A percentile compares a stretch with the other conserved stretches of the same genome.
These are phyloP conservation scores for Rhabdomys pumilio DNA, from an alignment of 2,797 vertebrate species.

Conservation along the genomic window DNA sequence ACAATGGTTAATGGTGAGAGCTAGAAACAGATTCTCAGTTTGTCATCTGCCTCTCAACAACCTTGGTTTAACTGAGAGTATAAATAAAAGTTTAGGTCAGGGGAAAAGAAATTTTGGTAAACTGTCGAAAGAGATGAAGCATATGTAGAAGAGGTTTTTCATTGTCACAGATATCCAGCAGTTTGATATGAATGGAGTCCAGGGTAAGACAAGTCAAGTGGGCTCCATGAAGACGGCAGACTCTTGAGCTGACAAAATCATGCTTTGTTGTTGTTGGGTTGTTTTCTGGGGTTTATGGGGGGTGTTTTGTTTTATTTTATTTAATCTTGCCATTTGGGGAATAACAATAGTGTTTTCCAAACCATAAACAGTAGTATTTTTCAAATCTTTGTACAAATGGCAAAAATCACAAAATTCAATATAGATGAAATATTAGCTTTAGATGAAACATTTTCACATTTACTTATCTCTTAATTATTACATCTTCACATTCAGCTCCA, in stretches of 20 bases:
- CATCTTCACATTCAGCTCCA: not conserved
- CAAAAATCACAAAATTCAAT: not conserved
- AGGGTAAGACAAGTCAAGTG: not conserved
- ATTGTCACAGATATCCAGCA: not conserved
- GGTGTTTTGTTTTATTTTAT: not conserved
- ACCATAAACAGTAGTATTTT: conserved; percentile 11
- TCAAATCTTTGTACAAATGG: conserved; percentile 23
- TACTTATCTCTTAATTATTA: conserved; percentile 48
- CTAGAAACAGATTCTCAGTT: not conserved
- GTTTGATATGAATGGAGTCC: not conserved
- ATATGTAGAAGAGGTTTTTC: not conserved
- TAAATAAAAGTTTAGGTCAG: not conserved
- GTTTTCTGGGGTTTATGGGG: not conserved
- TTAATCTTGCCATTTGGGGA: not conserved
- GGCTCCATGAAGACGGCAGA: not conserved
- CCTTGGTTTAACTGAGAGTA: not conserved
- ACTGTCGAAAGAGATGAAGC: not conserved
- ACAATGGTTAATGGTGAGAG: not conserved
- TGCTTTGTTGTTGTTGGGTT: not conserved
- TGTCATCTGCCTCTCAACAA: not conserved
- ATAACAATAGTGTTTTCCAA: not conserved
- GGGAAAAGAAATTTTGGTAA: not conserved
- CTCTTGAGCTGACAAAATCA: not conserved
- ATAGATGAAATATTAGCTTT: not conserved
- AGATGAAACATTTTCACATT: conserved; percentile 52